These are phyloP conservation scores for Nycticebus coucang DNA, from an alignment of 2,113 vertebrate species.

Conservation along the genomic window DNA sequence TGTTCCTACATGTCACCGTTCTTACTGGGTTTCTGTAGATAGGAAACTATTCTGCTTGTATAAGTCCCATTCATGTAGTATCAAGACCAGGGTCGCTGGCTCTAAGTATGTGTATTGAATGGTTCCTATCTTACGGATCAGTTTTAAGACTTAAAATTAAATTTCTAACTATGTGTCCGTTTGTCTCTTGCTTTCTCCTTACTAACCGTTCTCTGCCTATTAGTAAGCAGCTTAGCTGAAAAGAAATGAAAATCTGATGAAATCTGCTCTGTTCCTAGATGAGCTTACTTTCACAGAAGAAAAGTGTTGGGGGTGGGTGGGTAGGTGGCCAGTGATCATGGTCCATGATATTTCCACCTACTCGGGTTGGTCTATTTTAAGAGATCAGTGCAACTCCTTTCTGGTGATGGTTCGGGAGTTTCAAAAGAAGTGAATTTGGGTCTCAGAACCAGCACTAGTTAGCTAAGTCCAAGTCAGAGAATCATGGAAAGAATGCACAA, in stretches of 20 bases:
- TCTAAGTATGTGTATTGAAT: conserved; percentile 44
- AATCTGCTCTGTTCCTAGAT: conserved; percentile 14
- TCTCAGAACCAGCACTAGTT: background rate
- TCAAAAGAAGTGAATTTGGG: background rate
- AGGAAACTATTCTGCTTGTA: background rate
- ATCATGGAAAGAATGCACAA: background rate
- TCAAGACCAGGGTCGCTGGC: background rate
- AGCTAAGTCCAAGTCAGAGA: background rate
- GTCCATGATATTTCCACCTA: background rate
- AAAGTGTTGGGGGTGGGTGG: background rate
- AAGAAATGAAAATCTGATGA: conserved; percentile 18
- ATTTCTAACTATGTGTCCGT: conserved; percentile 31
- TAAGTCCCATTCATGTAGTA: background rate
- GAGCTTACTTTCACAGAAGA: background rate
- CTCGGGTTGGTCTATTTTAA: background rate
- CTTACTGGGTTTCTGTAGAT: background rate
- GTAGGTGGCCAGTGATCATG: background rate
- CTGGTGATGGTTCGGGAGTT: background rate
- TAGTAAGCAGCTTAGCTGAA: conserved; percentile 19
- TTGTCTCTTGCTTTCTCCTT: conserved; percentile 51
- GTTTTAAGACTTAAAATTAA: background rate
- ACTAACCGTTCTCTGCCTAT: conserved; percentile 47
- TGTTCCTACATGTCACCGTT: fast-evolving
- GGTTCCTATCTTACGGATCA: conserved; percentile 26
- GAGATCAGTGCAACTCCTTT: background rate